A percentile compares a stretch with the other conserved stretches of the same genome.
Conservation (phyloP, 2,888 invertebrate species). For the Odontocerum albicorne region DNA sequence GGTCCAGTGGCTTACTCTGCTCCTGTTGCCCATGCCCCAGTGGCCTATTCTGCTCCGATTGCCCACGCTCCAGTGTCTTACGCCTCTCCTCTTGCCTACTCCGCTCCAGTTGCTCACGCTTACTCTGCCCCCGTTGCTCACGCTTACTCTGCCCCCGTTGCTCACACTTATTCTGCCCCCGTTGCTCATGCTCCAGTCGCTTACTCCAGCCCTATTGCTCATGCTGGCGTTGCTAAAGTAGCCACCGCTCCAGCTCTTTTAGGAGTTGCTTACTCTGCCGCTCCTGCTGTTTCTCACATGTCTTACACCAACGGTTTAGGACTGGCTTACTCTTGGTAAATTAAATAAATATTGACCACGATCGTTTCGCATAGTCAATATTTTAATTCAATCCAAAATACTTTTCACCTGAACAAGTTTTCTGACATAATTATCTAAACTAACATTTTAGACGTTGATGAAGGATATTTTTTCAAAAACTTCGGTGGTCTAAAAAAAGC, state of each 20-base stretch:
- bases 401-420: too few species aligned
- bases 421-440: too few species aligned
- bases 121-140: conserved; percentile 28
- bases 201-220: conserved; percentile 7
- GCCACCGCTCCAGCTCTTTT: conserved; percentile 42
- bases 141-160: conserved; percentile 37
- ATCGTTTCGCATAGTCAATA: too few species aligned
- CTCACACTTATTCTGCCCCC: conserved; percentile 24
- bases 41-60: conserved; percentile 56
- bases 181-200: conserved; percentile 37
- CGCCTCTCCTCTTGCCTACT: conserved; percentile 41
- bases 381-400: too few species aligned
- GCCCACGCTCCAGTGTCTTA: conserved; percentile 22
- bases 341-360: too few species aligned
- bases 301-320: conserved; percentile 60
- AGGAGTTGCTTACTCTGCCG: conserved; percentile 60
- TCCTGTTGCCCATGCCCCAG: conserved; percentile 44
- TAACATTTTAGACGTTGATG: too few species aligned
- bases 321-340: conserved; percentile 59
- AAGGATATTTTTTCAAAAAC: too few species aligned
- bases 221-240: conserved; percentile 18
- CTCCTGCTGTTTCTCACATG: conserved; percentile 64
- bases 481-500: too few species aligned
- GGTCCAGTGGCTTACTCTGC: conserved; percentile 23
- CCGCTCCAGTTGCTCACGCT: conserved; percentile 39